phyloP scores from a whole-genome alignment of 2,113 vertebrate species.

The Actinemys pallida region DNA sequence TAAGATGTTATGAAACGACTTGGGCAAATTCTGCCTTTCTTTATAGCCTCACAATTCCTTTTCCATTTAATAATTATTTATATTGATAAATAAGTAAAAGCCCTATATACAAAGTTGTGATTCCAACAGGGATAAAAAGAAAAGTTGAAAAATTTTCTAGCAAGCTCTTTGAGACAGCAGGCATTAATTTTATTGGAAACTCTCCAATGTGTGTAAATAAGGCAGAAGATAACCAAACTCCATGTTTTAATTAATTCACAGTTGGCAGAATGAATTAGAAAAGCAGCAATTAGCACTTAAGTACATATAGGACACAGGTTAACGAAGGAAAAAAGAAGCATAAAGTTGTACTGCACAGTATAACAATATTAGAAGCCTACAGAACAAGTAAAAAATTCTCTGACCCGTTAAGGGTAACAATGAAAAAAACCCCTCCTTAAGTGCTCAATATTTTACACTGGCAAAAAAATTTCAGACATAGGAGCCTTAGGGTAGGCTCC shows the following conservation, averaged over 20 bases:
- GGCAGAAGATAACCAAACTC: neutral
- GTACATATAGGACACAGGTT: neutral
- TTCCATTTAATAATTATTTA: neutral
- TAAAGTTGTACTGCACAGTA: neutral
- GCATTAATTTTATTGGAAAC: neutral
- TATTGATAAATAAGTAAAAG: neutral
- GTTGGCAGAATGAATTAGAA: conserved; percentile 6
- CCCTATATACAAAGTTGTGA: neutral
- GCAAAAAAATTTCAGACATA: neutral
- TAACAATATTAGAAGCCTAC: neutral
- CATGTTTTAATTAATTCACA: neutral
- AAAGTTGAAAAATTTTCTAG: neutral
- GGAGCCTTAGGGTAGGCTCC: neutral
- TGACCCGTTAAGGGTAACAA: neutral
- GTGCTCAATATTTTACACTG: neutral
- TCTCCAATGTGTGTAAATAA: conserved; percentile 22
- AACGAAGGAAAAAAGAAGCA: neutral
- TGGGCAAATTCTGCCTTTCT: neutral
- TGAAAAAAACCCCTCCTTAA: neutral
- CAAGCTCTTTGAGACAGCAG: neutral
- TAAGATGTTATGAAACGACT: neutral
- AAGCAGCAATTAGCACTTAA: neutral
- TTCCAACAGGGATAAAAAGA: neutral
- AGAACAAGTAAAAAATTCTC: neutral
- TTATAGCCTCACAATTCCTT: neutral